Conservation (phyloP, 2,888 invertebrate species). For the Aleiodes testaceus region DNA sequence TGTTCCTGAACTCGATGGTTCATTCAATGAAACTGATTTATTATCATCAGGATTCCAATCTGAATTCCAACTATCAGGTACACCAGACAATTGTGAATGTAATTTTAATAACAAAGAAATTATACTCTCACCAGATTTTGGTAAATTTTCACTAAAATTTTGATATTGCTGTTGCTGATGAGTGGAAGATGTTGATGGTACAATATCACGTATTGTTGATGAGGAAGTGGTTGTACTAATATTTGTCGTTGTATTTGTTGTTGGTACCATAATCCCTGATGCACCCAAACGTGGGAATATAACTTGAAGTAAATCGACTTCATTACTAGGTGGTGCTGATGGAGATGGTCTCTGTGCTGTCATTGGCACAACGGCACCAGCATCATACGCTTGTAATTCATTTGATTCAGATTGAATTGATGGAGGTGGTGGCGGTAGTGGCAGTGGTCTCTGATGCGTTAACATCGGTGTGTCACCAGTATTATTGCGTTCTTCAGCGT, state of each 20-base stretch:
- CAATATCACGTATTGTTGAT: conserved; percentile 62
- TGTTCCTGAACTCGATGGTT: conserved; percentile 56
- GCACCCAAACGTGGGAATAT: conserved; percentile 57
- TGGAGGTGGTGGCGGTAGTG: conserved; percentile 61
- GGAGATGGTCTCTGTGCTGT: background rate
- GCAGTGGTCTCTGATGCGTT: conserved; percentile 60
- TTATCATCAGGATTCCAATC: conserved; percentile 53
- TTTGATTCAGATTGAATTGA: background rate
- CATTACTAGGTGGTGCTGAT: conserved; percentile 68
- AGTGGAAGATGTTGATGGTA: conserved; percentile 66
- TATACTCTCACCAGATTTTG: conserved; percentile 88
- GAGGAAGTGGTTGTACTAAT: conserved; percentile 50
- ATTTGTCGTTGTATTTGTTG: conserved; percentile 36
- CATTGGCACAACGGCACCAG: background rate
- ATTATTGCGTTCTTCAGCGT: conserved; percentile 52
- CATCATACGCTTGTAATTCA: background rate
- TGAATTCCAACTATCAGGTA: conserved; percentile 84
- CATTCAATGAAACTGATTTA: conserved; percentile 67
- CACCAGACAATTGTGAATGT: conserved; percentile 90
- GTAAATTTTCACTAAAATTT: conserved; percentile 48
- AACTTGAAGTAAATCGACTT: conserved; percentile 66
- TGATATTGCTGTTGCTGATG: conserved; percentile 56
- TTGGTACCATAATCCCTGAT: conserved; percentile 51
- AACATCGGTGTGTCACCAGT: conserved; percentile 34
- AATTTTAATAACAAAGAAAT: conserved; percentile 91